Evolutionary conservation across 2,113 vertebrate species (phyloP).

Genomic region (Trematocara marginatum): DNA sequence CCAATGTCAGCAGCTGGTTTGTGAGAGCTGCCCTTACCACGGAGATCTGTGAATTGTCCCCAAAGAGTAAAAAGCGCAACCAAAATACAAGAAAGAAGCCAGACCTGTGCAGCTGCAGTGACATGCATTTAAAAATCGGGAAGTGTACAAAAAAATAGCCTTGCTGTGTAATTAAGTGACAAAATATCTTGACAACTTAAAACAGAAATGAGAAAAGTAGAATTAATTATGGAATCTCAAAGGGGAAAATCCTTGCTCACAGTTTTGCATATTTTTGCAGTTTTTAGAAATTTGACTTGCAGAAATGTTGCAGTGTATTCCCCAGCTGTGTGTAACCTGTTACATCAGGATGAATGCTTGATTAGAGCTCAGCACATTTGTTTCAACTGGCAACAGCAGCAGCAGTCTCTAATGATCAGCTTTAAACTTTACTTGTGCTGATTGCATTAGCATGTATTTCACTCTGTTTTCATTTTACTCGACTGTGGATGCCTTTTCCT

Average conservation of each 20-base stretch:
- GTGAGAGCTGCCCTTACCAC: not conserved
- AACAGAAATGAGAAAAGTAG: conserved; percentile 27
- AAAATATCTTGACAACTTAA: conserved; percentile 38
- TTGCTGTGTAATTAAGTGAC: conserved; percentile 24
- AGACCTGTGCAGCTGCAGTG: not conserved
- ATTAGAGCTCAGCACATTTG: conserved; percentile 40
- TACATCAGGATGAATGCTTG: conserved; percentile 48
- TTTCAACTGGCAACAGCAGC: not conserved
- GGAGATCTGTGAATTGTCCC: not conserved
- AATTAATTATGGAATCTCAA: conserved; percentile 39
- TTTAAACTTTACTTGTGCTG: conserved; percentile 44
- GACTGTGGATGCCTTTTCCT: not conserved
- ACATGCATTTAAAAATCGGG: not conserved
- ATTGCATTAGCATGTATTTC: conserved; percentile 41
- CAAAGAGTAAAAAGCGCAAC: not conserved
- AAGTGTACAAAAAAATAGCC: not conserved
- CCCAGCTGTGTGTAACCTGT: conserved; percentile 39
- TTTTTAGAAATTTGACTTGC: conserved; percentile 52
- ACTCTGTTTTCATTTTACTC: conserved; percentile 12
- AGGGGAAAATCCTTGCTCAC: conserved; percentile 5
- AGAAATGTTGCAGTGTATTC: conserved; percentile 41
- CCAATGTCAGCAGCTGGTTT: not conserved
- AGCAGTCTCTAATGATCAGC: conserved; percentile 23
- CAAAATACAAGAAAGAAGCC: not conserved
- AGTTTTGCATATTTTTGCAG: conserved; percentile 49